These are phyloP conservation scores for Hylia prasina DNA, from an alignment of 2,113 vertebrate species.

Conservation along the genomic window DNA sequence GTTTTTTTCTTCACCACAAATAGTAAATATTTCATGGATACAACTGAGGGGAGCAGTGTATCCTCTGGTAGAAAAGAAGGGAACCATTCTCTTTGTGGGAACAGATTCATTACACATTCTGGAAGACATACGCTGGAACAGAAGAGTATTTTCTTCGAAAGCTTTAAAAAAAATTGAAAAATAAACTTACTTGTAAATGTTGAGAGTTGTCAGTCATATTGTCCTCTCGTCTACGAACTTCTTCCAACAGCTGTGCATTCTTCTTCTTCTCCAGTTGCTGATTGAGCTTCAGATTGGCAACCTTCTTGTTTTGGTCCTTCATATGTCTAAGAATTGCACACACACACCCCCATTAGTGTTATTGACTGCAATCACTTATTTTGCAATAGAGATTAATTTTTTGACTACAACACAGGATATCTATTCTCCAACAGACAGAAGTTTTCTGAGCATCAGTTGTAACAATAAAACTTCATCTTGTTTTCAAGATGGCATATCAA, in stretches of 20 bases:
- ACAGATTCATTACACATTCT: background rate
- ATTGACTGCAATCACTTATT: background rate
- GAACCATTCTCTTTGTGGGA: background rate
- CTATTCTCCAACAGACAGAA: background rate
- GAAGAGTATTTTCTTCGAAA: background rate
- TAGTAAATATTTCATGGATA: background rate
- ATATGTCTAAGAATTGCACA: constrained; percentile 81
- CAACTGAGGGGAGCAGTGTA: background rate
- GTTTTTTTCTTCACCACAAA: background rate
- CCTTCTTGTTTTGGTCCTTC: constrained; percentile 92
- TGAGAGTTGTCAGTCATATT: constrained; percentile 81
- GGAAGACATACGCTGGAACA: background rate
- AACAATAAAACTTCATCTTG: background rate
- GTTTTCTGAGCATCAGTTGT: background rate
- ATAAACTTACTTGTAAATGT: constrained; percentile 81
- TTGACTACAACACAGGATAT: background rate
- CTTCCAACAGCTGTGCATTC: constrained; percentile 79
- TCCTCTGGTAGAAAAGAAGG: background rate
- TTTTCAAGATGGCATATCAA: background rate
- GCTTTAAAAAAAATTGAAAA: background rate
- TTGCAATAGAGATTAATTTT: background rate
- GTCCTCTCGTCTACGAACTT: constrained; percentile 82
- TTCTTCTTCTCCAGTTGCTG: constrained; percentile 87
- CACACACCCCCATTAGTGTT: background rate
- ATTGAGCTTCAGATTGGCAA: constrained; percentile 87